Evolutionary conservation across 2,113 vertebrate species (phyloP).

Genomic region (Gambusia affinis): DNA sequence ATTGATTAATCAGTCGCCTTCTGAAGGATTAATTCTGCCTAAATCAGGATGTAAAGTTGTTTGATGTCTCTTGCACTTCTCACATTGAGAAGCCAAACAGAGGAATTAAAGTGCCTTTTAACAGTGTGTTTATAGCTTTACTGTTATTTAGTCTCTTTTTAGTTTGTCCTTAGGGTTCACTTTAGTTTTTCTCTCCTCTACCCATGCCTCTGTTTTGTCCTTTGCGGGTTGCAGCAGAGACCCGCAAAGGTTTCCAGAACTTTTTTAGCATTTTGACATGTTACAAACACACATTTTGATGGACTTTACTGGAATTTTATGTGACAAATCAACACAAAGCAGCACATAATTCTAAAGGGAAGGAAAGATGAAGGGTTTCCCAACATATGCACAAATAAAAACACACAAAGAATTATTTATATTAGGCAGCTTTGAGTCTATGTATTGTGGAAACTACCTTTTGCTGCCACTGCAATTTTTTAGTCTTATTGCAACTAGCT

Average conservation of each 20-base stretch:
- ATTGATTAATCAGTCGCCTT: constrained; percentile 46
- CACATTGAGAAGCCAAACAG: constrained; percentile 18
- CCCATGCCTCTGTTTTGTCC: constrained; percentile 82
- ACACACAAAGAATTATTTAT: not conserved
- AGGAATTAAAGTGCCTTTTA: constrained; percentile 42
- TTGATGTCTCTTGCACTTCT: constrained; percentile 56
- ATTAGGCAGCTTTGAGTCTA: not conserved
- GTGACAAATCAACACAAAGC: not conserved
- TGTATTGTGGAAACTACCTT: not conserved
- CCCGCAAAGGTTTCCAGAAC: not conserved
- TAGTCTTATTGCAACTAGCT: too few species aligned
- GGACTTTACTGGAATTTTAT: not conserved
- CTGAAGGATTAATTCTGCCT: constrained; percentile 28
- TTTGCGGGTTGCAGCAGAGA: constrained; percentile 71
- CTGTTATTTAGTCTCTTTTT: constrained; percentile 47
- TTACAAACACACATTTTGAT: not conserved
- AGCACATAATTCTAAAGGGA: not conserved
- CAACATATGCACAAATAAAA: not conserved
- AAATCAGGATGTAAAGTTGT: constrained; percentile 33
- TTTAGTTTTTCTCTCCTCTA: constrained; percentile 71
- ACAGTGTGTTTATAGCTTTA: constrained; percentile 21
- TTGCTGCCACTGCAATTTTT: not conserved
- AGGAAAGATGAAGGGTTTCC: not conserved
- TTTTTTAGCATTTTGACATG: not conserved
- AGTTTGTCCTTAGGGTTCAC: constrained; percentile 82